Evolutionary conservation across 2,113 vertebrate genomes (phyloP).

Genomic region (Reinhardtius hippoglossoides): DNA sequence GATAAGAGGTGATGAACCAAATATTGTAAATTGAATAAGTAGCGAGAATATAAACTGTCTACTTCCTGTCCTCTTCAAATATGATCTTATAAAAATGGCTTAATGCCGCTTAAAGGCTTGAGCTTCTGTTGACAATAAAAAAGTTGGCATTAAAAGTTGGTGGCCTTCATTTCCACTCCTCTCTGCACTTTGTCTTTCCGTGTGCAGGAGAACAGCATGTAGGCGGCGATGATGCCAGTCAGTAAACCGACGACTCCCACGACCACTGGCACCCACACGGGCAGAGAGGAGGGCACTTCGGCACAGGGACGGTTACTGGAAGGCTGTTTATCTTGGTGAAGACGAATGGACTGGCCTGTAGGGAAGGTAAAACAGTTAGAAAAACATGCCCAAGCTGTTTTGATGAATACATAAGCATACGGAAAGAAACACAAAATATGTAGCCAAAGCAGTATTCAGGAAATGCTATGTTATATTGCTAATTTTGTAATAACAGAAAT

Average conservation of each 20-base stretch:
- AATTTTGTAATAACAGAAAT: too few species aligned
- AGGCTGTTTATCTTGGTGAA: conserved; percentile 86
- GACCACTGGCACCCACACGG: conserved; percentile 84
- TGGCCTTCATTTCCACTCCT: conserved; percentile 32
- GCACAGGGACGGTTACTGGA: neutral
- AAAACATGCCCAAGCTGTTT: too few species aligned
- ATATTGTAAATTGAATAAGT: too few species aligned
- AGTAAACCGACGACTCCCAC: conserved; percentile 74
- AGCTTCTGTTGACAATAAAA: neutral
- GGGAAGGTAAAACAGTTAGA: conserved; percentile 16
- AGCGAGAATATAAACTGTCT: too few species aligned
- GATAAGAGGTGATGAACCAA: too few species aligned
- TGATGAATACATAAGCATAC: neutral
- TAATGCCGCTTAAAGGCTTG: neutral
- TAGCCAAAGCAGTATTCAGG: neutral
- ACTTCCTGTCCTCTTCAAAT: neutral
- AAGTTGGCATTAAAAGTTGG: conserved; percentile 42
- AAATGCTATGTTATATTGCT: too few species aligned
- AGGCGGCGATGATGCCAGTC: conserved; percentile 66
- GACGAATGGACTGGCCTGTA: conserved; percentile 86
- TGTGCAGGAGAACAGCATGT: conserved; percentile 46
- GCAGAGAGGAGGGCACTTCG: conserved; percentile 37
- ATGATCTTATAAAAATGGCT: too few species aligned
- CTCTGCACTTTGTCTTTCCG: conserved; percentile 17
- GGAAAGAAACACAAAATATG: neutral